Evolutionary conservation across 2,888 invertebrate species (phyloP).

Genomic region (Drosophila cyrtoloma): DNA sequence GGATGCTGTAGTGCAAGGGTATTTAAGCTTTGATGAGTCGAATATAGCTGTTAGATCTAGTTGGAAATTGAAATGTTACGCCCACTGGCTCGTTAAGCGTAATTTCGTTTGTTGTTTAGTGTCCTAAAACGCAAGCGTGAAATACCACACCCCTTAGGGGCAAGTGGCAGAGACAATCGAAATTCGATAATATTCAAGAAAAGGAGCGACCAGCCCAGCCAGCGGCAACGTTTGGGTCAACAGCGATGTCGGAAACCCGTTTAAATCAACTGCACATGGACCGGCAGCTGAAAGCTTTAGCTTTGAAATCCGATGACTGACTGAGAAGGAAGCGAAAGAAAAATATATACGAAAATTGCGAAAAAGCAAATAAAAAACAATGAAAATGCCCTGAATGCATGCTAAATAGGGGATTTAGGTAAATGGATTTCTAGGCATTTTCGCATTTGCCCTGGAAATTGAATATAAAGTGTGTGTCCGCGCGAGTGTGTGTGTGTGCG

Average conservation of each 20-base stretch:
- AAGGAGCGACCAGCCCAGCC: slow-evolving; percentile 37
- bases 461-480: slow-evolving; percentile 68
- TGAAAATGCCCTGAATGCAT: slow-evolving; percentile 81
- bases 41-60: background rate
- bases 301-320: slow-evolving; percentile 76
- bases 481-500: slow-evolving; percentile 20
- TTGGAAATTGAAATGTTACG: background rate
- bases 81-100: slow-evolving; percentile 27
- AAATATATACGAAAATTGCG: slow-evolving; percentile 37
- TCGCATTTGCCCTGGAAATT: slow-evolving; percentile 76
- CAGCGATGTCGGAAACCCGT: slow-evolving; percentile 55
- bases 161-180: slow-evolving; percentile 72
- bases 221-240: slow-evolving; percentile 50
- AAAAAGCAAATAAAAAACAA: slow-evolving; percentile 71
- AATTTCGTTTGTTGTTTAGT: slow-evolving; percentile 55
- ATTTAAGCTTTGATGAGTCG: background rate
- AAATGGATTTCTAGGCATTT: slow-evolving; percentile 82
- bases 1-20: background rate
- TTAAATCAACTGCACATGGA: slow-evolving; percentile 59
- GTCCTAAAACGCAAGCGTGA: slow-evolving; percentile 30
- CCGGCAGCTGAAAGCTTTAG: slow-evolving; percentile 35
- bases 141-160: slow-evolving; percentile 36
- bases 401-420: slow-evolving; percentile 83
- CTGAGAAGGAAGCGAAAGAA: slow-evolving; percentile 23
- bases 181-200: slow-evolving; percentile 73